Conservation (phyloP, 2,888 invertebrate genomes). For the Carterocephalus palaemon region DNA sequence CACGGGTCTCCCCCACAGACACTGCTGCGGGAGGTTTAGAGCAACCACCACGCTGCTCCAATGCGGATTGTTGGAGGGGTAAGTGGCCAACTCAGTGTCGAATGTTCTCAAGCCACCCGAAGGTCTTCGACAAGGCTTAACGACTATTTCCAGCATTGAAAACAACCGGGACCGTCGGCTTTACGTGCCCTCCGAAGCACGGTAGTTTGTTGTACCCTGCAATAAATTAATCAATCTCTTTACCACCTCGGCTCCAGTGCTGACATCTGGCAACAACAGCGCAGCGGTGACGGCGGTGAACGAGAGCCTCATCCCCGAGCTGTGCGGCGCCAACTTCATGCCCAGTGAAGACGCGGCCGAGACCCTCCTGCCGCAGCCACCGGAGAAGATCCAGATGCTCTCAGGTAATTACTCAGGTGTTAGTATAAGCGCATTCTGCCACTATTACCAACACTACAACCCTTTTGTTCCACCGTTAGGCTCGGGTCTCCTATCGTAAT, state of each 20-base stretch:
- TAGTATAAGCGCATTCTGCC: background rate
- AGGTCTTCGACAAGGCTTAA: too few species aligned
- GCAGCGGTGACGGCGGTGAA: constrained; percentile 65
- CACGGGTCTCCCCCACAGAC: background rate
- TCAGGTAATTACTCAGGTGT: constrained; percentile 49
- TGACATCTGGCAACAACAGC: constrained; percentile 61
- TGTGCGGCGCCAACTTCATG: constrained; percentile 75
- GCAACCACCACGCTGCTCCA: too few species aligned
- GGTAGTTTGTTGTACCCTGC: background rate
- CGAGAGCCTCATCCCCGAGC: constrained; percentile 52
- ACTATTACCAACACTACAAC: background rate
- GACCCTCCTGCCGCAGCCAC: constrained; percentile 70
- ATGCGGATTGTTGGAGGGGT: too few species aligned
- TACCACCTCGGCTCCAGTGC: constrained; percentile 50
- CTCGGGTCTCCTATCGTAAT: too few species aligned
- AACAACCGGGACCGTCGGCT: too few species aligned
- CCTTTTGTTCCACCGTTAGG: too few species aligned
- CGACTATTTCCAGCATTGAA: too few species aligned
- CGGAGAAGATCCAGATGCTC: constrained; percentile 77
- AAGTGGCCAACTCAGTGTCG: too few species aligned
- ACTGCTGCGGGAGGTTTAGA: too few species aligned
- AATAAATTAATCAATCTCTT: background rate
- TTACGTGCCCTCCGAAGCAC: too few species aligned
- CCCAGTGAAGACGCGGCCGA: constrained; percentile 62
- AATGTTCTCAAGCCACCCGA: too few species aligned